Evolutionary conservation across 2,797 vertebrate species (phyloP), one percentile per base, ranked within the genome.

Genomic region (Rhynchotus rufescens): DNA sequence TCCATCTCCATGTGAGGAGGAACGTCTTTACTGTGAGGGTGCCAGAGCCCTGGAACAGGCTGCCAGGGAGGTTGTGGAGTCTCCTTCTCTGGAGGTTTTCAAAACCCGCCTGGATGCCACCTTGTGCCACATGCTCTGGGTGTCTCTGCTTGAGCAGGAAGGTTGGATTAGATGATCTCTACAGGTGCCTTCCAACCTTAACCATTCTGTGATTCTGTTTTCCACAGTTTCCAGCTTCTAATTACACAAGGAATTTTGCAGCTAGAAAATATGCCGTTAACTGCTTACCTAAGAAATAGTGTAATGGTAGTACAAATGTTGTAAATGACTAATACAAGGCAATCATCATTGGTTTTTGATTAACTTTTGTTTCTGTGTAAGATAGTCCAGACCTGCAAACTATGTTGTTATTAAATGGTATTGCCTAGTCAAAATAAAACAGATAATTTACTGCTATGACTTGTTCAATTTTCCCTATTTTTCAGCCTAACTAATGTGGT

Each of bases 401-500:
- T 64, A 4, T 26, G 30, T 25, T 84, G n/a, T 22, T 19, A 77
- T 83, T 74, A 76, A 88, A 62, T 65, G 51, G 3, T 30, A 65
- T 30, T 45, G 10, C 34, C 45, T 15, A 44, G 25, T 84, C 30
- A 84, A 66, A 85, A 54, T 6, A 84, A 80, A 30, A 67, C 9
- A 90, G 13, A 67, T 73, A 84, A 88, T 85, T 57, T 49, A 84
- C 62, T 73, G 40, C n/a, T 54, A 61, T 73, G 30, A 65, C 11
- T 52, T 23, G 15, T 76, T 80, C 92, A 42, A 77, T 44, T 49
- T 96, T 97, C 92, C 72, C 44, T 84, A 71, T 81, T 66, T 92
- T 95, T 94, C 75, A 83, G 49, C 84, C 34, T 88, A 60, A 83
- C 80, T 75, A 34, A 94, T 92, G 64, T 15, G 89, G 74, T 86